Evolutionary conservation across 2,888 invertebrate genomes (phyloP), one percentile per base, ranked within the genome.

Genomic region (Parelbella ahira): DNA sequence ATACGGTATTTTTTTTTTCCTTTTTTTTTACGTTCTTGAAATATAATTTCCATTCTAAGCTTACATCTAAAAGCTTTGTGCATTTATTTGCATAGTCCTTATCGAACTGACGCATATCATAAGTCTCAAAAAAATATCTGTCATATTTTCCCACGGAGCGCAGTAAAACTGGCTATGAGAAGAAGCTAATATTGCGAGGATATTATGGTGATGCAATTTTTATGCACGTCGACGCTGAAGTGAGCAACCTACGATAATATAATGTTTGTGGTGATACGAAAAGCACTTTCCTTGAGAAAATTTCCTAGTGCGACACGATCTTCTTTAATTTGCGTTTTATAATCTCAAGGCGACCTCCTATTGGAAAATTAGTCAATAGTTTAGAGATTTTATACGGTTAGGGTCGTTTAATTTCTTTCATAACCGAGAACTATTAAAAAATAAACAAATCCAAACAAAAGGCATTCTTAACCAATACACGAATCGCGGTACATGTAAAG

Each of bases 231-330:
- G 12, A 8, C 25, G 39, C 25, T 25, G 25, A 32, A 37, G 37
- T 37, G 28, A 37, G 20, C 37, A 37, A 37, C 37, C 36, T 36
- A 27, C 20, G 20, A 39, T 32, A 32, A 32, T 32, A 38, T 37
- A 24, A 13, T 29, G 15, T 13, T 5, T 12, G 19, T 9, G 32
- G 32, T 32, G 15, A 32, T 39, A 39, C 10, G 30, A 9, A 32
- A 39, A 32, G 30, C 30, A 38, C 25, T 39, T 38, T 32, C 30
- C 36, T 24, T 32, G 19, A 33, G 41, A 41, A 25, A 20, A 30
- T 41, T 41, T 41, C 11, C 41, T 33, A 20, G 20, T 32, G 20
- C 13, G 25, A 39, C 20, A 15, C 33, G 19, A 41, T 13, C 25
- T 27, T n/a, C 20, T 27, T 33, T 21, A 19, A 20, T 27, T 27